phyloP scores from a whole-genome alignment of 2,797 vertebrate species.

The Chiroxiphia lanceolata region DNA sequence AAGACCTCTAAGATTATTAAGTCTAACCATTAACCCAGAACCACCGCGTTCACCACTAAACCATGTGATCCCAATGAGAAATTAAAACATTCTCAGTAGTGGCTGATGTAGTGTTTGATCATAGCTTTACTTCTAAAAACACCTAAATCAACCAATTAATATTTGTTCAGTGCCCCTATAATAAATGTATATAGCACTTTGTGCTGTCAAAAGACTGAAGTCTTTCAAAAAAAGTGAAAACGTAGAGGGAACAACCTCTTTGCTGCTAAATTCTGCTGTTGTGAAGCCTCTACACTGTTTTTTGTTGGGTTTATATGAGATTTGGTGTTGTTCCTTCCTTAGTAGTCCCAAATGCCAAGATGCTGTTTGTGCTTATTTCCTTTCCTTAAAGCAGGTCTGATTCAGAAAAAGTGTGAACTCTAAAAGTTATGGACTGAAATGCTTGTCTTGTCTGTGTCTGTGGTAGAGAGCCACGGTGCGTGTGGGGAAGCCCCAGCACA shows the following conservation, averaged over 20 bases:
- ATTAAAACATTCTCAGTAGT: not conserved
- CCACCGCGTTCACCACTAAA: not conserved
- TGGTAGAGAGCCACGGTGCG: not conserved
- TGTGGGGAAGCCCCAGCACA: accelerated
- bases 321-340: not conserved
- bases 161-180: not conserved
- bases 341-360: not conserved
- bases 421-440: not conserved
- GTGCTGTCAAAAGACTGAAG: not conserved
- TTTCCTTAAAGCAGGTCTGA: not conserved
- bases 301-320: not conserved
- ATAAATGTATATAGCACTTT: not conserved
- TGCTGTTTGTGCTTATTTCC: not conserved
- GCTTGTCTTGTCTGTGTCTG: not conserved
- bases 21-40: not conserved
- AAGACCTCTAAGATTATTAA: not conserved
- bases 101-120: not conserved
- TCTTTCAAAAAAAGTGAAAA: not conserved
- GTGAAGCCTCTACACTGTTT: not conserved
- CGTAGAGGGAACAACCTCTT: not conserved
- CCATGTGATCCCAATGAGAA: not conserved
- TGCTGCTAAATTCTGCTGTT: not conserved
- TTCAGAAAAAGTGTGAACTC: not conserved
- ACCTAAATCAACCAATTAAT: not conserved
- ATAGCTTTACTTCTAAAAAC: not conserved